A percentile compares a stretch with the other conserved stretches of the same genome.
Evolutionary conservation across 2,888 invertebrate species (phyloP).

Genomic region (Torymus texanus): DNA sequence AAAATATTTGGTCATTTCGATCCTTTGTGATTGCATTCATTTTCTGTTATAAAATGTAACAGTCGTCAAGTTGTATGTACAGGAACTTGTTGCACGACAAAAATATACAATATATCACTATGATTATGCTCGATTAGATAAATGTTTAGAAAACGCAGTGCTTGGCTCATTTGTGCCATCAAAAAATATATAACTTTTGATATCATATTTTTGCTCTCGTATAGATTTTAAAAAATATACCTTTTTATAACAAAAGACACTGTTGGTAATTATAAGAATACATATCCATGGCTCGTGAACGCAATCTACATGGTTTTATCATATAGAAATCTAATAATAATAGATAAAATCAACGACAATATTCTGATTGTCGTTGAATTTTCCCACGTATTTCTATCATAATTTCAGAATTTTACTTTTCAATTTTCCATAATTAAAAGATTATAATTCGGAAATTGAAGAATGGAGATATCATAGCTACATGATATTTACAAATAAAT

Average conservation of each 20-base stretch:
- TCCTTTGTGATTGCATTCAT: constrained; percentile 3
- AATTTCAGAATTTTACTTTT: too few relatives aligned
- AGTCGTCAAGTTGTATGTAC: neutral
- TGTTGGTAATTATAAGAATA: constrained; percentile 8
- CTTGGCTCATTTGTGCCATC: constrained; percentile 14
- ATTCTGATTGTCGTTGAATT: too few relatives aligned
- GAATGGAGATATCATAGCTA: neutral
- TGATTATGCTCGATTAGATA: constrained; percentile 3
- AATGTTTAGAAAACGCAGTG: constrained; percentile 4
- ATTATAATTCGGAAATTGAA: too few relatives aligned
- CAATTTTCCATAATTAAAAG: too few relatives aligned
- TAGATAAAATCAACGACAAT: too few relatives aligned
- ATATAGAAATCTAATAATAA: constrained; percentile 3
- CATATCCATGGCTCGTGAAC: too few relatives aligned
- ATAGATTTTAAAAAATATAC: neutral
- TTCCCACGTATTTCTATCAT: too few relatives aligned
- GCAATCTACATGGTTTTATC: neutral
- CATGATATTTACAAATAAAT: constrained; percentile 10
- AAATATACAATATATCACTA: constrained; percentile 21
- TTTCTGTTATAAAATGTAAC: neutral
- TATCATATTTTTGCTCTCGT: neutral
- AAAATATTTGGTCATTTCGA: constrained; percentile 2
- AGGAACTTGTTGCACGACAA: constrained; percentile 5
- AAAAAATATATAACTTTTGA: constrained; percentile 25
- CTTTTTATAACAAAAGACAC: constrained; percentile 15